A percentile compares a stretch with the other conserved stretches of the same genome.
phyloP scores from a whole-genome alignment of 2,888 invertebrate species.

The Sepioteuthis lessoniana region DNA sequence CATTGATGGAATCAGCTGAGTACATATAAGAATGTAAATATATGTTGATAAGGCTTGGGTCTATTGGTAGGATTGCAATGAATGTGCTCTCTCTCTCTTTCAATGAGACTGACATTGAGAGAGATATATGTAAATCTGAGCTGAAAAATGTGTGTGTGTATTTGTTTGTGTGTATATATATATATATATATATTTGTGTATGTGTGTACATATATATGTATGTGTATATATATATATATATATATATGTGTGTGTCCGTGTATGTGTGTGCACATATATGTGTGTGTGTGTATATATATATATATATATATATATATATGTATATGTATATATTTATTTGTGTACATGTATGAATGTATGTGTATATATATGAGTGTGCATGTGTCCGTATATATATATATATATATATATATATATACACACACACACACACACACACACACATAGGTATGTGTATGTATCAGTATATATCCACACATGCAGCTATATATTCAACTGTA shows the following conservation, averaged over 20 bases:
- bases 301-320: not conserved
- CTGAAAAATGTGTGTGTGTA: not conserved
- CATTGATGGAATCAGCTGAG: conserved; percentile 33
- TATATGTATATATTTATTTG: not conserved
- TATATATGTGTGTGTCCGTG: not conserved
- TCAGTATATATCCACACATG: too few species aligned
- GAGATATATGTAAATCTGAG: not conserved
- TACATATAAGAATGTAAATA: conserved; percentile 7
- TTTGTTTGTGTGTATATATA: not conserved
- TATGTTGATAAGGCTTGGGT: not conserved
- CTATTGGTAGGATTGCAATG: not conserved
- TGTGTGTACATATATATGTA: too few species aligned
- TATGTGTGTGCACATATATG: not conserved
- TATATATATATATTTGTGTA: not conserved
- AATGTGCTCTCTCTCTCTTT: not conserved
- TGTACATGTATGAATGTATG: too few species aligned
- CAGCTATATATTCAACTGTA: not conserved
- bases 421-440: not conserved
- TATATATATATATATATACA: not conserved
- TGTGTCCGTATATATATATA: not conserved
- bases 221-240: not conserved
- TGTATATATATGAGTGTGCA: not conserved
- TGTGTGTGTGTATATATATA: not conserved
- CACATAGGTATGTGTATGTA: not conserved
- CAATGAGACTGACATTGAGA: not conserved